Conservation (phyloP, 2,888 invertebrate species). For the Blastobasis adustella region DNA sequence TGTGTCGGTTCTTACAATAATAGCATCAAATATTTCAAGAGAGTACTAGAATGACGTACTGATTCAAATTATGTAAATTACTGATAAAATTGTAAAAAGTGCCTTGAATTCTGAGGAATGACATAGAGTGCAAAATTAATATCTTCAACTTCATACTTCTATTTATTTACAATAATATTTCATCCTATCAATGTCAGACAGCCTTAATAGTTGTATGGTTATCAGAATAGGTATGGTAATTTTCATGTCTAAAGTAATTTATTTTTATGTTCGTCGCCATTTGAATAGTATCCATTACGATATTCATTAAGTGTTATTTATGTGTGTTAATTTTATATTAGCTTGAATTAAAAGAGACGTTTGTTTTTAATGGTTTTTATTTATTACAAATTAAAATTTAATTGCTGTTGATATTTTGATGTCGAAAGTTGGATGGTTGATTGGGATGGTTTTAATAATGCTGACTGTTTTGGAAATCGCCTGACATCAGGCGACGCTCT, state of each 20-base stretch:
- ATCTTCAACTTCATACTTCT: too few relatives aligned
- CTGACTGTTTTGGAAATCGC: too few relatives aligned
- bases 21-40: too few relatives aligned
- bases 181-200: too few relatives aligned
- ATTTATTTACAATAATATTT: too few relatives aligned
- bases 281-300: constrained; percentile 7
- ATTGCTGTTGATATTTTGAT: neutral
- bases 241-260: constrained; percentile 26
- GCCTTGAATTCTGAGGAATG: too few relatives aligned
- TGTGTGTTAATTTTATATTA: neutral
- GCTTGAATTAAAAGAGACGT: constrained; percentile 3
- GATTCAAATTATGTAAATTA: too few relatives aligned
- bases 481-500: too few relatives aligned
- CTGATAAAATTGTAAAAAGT: too few relatives aligned
- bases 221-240: constrained; percentile 20
- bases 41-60: too few relatives aligned
- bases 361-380: neutral
- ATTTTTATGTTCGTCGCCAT: constrained; percentile 16
- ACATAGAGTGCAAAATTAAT: too few relatives aligned
- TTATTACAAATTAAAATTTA: neutral
- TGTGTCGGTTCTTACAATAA: too few relatives aligned
- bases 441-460: constrained; percentile 1
- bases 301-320: constrained; percentile 13
- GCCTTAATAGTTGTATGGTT: constrained; percentile 13
- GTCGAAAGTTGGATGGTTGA: neutral